These are phyloP conservation scores for Phylloscopus trochilus DNA, from an alignment of 2,113 vertebrate genomes.

Conservation along the genomic window DNA sequence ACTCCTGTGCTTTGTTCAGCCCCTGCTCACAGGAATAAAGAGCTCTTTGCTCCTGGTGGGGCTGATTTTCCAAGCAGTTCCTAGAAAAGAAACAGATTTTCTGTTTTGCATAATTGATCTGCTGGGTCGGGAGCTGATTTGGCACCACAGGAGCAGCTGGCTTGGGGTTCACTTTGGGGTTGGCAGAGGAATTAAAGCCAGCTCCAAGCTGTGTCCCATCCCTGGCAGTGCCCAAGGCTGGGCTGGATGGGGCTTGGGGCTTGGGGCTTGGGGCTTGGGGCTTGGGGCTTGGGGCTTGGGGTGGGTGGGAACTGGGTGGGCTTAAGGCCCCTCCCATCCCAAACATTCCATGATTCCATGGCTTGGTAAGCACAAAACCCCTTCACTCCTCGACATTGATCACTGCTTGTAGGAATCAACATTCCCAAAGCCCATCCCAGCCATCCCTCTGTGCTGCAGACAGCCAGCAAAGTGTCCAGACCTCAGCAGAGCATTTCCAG, in stretches of 20 bases:
- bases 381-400: neutral
- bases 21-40: neutral
- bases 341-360: neutral
- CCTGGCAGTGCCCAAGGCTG: neutral
- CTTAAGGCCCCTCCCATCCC: neutral
- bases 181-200: neutral
- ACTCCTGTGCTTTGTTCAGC: neutral
- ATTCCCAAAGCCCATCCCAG: neutral
- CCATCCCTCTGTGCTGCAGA: too few species aligned
- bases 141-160: fast-evolving
- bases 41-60: neutral
- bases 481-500: neutral
- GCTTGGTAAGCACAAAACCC: neutral
- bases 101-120: neutral
- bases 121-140: neutral
- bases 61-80: neutral
- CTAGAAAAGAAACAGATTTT: neutral
- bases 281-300: neutral
- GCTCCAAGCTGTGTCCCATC: neutral
- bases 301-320: neutral
- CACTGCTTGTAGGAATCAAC: neutral
- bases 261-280: too few species aligned
- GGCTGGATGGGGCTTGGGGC: neutral
- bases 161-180: neutral
- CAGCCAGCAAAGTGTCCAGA: neutral